Percentiles rank a stretch among this genome's conserved stretches.
phyloP scores from a whole-genome alignment of 2,113 vertebrate species.

The Gnathonemus echidnorhynchus region DNA sequence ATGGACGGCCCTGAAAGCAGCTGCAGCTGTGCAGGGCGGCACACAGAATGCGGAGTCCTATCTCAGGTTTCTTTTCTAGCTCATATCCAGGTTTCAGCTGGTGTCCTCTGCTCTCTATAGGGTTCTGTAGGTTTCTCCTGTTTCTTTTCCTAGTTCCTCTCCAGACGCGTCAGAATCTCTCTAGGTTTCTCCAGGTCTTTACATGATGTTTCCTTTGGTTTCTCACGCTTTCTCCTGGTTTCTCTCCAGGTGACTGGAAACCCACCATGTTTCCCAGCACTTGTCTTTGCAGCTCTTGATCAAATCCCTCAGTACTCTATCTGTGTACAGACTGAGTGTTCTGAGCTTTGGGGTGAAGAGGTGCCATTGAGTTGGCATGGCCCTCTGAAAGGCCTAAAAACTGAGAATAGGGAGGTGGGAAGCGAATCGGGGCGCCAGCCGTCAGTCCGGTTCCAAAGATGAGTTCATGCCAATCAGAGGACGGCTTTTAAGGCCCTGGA shows the following conservation, averaged over 20 bases:
- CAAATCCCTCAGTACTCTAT: background rate
- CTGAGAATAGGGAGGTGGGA: constrained; percentile 25
- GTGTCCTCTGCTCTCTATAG: background rate
- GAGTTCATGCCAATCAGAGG: constrained; percentile 64
- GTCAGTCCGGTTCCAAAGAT: constrained; percentile 53
- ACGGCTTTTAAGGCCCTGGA: constrained; percentile 64
- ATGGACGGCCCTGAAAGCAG: background rate
- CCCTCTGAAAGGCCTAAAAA: constrained; percentile 31
- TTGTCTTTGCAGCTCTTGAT: background rate
- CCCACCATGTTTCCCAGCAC: background rate
- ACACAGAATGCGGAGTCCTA: background rate
- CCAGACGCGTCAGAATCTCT: background rate
- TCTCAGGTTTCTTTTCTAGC: background rate
- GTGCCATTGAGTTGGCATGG: background rate
- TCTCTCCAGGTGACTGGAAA: background rate
- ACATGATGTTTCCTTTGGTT: background rate
- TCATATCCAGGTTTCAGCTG: background rate
- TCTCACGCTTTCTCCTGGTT: background rate
- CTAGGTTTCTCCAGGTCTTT: background rate
- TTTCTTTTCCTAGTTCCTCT: background rate
- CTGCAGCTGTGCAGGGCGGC: background rate
- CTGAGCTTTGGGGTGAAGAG: background rate
- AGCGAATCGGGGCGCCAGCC: constrained; percentile 17
- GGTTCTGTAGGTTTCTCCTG: background rate
- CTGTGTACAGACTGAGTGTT: background rate